Conservation (phyloP, 2,797 vertebrate genomes). For the Chaenodraco wilsoni region DNA sequence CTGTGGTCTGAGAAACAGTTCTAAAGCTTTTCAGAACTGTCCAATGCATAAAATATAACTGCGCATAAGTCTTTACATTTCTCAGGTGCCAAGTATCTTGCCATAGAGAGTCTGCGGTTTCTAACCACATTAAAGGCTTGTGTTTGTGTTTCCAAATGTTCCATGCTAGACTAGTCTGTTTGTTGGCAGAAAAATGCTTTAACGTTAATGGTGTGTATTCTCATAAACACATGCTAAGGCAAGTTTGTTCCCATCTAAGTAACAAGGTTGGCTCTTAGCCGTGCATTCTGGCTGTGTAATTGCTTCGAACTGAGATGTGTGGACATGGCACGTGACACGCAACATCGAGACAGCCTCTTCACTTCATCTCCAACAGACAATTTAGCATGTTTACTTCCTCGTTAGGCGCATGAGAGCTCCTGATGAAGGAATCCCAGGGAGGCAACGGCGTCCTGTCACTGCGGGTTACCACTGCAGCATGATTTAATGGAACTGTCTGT, state of each 20-base stretch:
- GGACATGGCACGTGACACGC: conserved; percentile 50
- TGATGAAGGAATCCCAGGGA: conserved; percentile 78
- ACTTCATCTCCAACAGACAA: conserved; percentile 74
- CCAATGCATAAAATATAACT: conserved; percentile 19
- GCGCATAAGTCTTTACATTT: background rate
- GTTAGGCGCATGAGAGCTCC: conserved; percentile 80
- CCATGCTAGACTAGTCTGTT: conserved; percentile 1
- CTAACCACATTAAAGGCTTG: conserved; percentile 4
- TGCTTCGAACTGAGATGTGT: conserved; percentile 32
- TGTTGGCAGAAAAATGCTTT: conserved; percentile 19
- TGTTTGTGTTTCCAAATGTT: conserved; percentile 3
- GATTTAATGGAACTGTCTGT: conserved; percentile 87
- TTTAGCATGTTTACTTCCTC: conserved; percentile 84
- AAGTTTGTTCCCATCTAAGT: conserved; percentile 21
- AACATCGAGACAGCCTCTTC: conserved; percentile 58
- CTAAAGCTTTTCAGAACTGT: background rate
- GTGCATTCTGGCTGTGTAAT: background rate
- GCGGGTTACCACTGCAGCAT: conserved; percentile 76
- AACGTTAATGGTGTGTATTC: conserved; percentile 43
- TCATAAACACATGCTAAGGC: background rate
- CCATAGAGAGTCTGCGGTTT: background rate
- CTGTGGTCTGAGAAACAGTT: conserved; percentile 13
- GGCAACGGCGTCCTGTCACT: conserved; percentile 77
- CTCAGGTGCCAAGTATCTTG: conserved; percentile 6
- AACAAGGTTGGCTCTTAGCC: conserved; percentile 15